Evolutionary conservation across 2,113 vertebrate genomes (phyloP).

Genomic region (Xenopus tropicalis): UCB_Xtro_10.0 CM004447.2:21914501-21915000

Average conservation of each 20-base stretch:
- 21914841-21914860: constrained; percentile 1
- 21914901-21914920: constrained; percentile 13
- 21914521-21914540: too few relatives aligned
- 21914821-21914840: background rate
- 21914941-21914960: constrained; percentile 17
- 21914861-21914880: background rate
- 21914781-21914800: background rate
- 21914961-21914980: constrained; percentile 21
- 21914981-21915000: constrained; percentile 5
- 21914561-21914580: too few relatives aligned
- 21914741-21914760: background rate
- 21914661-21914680: too few relatives aligned
- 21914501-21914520: too few relatives aligned
- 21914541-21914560: too few relatives aligned
- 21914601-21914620: too few relatives aligned
- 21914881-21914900: background rate
- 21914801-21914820: too few relatives aligned
- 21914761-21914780: background rate
- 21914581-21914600: too few relatives aligned
- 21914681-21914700: too few relatives aligned
- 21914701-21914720: too few relatives aligned
- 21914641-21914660: too few relatives aligned
- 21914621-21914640: too few relatives aligned
- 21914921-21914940: background rate
- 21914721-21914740: background rate